Percentiles rank a stretch among this genome's conserved stretches.
Conservation (phyloP, 2,797 vertebrate species). For the Cottoperca gobio region DNA sequence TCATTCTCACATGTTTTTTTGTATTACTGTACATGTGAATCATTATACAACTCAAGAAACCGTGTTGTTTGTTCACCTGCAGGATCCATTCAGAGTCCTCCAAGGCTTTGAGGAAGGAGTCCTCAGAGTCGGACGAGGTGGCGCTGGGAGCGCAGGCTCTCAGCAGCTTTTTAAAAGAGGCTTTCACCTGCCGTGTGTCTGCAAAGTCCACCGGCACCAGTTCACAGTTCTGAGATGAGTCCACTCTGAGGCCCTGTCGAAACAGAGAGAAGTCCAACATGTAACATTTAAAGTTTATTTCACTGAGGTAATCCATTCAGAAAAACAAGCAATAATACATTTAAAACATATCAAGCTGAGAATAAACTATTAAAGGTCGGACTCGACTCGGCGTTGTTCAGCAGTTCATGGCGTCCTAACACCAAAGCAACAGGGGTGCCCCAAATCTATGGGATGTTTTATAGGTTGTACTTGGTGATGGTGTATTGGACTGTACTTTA, state of each 20-base stretch:
- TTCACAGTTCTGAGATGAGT: constrained; percentile 96
- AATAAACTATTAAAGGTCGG: background rate
- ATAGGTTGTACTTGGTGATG: background rate
- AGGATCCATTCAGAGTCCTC: constrained; percentile 97
- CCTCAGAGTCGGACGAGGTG: constrained; percentile 88
- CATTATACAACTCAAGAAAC: background rate
- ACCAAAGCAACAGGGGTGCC: background rate
- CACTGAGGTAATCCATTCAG: background rate
- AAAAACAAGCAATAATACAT: background rate
- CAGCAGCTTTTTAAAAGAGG: constrained; percentile 96
- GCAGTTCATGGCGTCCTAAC: background rate
- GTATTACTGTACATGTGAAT: background rate
- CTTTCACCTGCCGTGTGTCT: constrained; percentile 94
- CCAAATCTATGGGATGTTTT: background rate
- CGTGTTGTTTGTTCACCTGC: constrained; percentile 85
- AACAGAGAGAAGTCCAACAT: constrained; percentile 1
- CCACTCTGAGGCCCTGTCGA: constrained; percentile 92
- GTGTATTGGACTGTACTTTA: background rate
- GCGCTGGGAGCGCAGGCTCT: constrained; percentile 94
- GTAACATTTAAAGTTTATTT: background rate
- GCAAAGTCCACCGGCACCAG: constrained; percentile 96
- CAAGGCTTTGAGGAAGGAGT: constrained; percentile 94
- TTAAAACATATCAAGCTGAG: background rate
- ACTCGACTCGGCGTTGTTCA: background rate
- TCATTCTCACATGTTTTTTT: constrained; percentile 54